Evolutionary conservation across 37 sponge, comb jelly and placozoan genomes (phyloP).

Genomic region (Eunapius fragilis): DNA sequence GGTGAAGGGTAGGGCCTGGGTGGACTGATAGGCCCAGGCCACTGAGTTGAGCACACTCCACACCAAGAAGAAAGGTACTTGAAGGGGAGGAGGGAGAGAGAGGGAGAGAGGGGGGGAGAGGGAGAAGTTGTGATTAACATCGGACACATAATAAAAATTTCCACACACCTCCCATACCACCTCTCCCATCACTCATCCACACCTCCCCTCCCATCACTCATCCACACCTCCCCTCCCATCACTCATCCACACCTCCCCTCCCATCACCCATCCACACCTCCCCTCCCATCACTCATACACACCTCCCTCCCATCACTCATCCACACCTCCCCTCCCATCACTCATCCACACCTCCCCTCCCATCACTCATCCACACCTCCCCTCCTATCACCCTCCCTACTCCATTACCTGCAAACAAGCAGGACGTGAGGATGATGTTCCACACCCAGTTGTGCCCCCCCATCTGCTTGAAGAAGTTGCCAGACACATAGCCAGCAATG

Average conservation of each 20-base stretch:
- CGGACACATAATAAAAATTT: too few relatives aligned
- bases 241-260: neutral
- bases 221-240: neutral
- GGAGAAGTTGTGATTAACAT: neutral
- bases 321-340: neutral
- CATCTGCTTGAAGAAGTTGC: slow-evolving; percentile 72
- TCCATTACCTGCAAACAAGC: slow-evolving; percentile 60
- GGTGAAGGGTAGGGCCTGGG: slow-evolving; percentile 93
- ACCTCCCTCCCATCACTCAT: neutral
- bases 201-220: neutral
- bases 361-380: neutral
- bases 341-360: neutral
- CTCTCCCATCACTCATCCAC: neutral
- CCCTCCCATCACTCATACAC: too few relatives aligned
- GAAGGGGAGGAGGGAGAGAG: neutral
- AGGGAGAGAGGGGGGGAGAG: slow-evolving; percentile 2
- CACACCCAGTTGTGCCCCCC: slow-evolving; percentile 93
- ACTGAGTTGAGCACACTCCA: slow-evolving; percentile 92
- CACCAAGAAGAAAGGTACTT: slow-evolving; percentile 83
- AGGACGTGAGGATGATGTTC: slow-evolving; percentile 89
- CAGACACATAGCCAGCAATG: slow-evolving; percentile 84
- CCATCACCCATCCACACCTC: too few relatives aligned
- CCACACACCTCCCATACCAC: too few relatives aligned
- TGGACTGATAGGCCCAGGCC: slow-evolving; percentile 83
- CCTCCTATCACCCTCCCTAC: neutral